A percentile compares a stretch with the other conserved stretches of the same genome.
Conservation (phyloP, 2,113 vertebrate species). For the Rhinolophus ferrumequinum region DNA sequence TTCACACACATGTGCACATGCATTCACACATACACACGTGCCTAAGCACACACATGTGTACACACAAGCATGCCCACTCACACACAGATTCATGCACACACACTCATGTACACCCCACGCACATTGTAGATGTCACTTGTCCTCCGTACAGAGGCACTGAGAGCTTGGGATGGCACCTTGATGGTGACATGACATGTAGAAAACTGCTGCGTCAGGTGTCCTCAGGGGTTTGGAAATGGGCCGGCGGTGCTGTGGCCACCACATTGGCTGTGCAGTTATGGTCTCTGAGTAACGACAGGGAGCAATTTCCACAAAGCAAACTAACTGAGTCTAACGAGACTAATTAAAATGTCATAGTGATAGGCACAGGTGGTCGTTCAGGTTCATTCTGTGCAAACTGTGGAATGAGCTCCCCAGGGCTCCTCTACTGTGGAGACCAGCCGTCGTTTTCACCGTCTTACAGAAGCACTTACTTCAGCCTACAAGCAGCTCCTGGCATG, state of each 20-base stretch:
- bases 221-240: not conserved
- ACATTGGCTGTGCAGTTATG: fast-evolving
- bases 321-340: not conserved
- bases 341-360: not conserved
- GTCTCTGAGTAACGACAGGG: not conserved
- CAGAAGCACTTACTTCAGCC: not conserved
- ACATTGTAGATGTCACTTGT: fast-evolving
- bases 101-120: fast-evolving
- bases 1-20: fast-evolving
- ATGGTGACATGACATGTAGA: fast-evolving
- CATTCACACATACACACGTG: not conserved
- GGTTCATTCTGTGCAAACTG: fast-evolving
- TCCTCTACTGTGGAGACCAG: too few species aligned
- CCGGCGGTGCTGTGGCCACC: fast-evolving
- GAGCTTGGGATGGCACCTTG: not conserved
- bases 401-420: fast-evolving
- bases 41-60: too few species aligned
- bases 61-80: fast-evolving
- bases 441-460: fast-evolving
- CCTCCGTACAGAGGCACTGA: fast-evolving
- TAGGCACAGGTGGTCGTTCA: fast-evolving
- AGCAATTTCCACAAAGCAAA: not conserved
- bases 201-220: fast-evolving
- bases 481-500: fast-evolving
- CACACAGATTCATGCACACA: not conserved